Evolutionary conservation across 2,113 vertebrate genomes (phyloP).

Genomic region (Acanthisitta chloris): DNA sequence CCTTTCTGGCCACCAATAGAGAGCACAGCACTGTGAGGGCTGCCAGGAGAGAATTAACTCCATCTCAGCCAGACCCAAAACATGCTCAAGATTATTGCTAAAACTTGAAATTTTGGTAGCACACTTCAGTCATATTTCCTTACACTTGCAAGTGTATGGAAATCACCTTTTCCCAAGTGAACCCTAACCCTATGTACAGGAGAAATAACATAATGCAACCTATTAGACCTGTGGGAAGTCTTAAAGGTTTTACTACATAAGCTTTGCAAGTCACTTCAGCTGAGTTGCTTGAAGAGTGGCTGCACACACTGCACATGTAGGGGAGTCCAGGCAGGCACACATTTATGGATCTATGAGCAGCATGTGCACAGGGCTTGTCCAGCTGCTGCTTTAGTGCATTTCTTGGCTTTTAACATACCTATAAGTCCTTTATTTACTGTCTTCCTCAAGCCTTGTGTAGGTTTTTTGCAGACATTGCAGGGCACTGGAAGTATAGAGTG

Average conservation of each 20-base stretch:
- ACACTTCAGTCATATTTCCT: background rate
- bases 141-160: background rate
- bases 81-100: background rate
- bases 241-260: background rate
- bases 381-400: background rate
- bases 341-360: background rate
- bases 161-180: background rate
- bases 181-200: background rate
- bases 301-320: fast-evolving
- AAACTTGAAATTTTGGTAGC: background rate
- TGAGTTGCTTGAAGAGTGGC: background rate
- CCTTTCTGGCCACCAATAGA: background rate
- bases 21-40: background rate
- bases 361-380: background rate
- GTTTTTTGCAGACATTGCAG: background rate
- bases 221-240: background rate
- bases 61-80: background rate
- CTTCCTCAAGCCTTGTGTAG: background rate
- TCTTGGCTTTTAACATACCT: background rate
- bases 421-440: background rate
- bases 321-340: background rate
- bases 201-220: background rate
- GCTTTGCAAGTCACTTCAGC: background rate
- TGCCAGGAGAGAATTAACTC: background rate
- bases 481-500: background rate